Conservation (phyloP, 2,797 vertebrate genomes). For the Channa striata region DNA sequence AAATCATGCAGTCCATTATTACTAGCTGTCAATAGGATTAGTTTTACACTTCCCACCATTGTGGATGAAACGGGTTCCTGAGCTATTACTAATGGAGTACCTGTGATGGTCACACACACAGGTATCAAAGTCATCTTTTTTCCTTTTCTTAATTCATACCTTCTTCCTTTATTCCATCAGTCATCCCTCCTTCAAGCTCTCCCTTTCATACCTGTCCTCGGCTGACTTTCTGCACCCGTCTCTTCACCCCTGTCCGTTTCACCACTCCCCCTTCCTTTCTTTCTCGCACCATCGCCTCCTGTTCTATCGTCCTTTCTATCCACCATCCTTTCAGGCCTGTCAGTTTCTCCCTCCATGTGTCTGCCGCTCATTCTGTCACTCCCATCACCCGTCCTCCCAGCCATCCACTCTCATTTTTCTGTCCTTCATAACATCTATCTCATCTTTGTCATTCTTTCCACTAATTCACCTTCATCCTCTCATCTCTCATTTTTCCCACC, state of each 20-base stretch:
- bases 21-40: conserved; percentile 13
- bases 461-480: conserved; percentile 48
- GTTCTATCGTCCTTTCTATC: conserved; percentile 13
- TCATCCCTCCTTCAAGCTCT: conserved; percentile 36
- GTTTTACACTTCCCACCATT: conserved; percentile 22
- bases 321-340: conserved; percentile 45
- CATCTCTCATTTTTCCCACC: neutral
- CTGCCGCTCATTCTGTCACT: conserved; percentile 31
- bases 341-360: conserved; percentile 40
- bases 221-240: conserved; percentile 33
- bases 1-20: neutral
- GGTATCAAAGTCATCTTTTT: conserved; percentile 35
- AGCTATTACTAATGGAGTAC: conserved; percentile 46
- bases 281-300: conserved; percentile 31
- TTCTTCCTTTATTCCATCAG: conserved; percentile 18
- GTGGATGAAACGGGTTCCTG: conserved; percentile 31
- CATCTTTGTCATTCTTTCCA: conserved; percentile 42
- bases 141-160: conserved; percentile 12
- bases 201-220: conserved; percentile 52
- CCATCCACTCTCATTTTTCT: conserved; percentile 24
- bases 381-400: conserved; percentile 23
- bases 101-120: conserved; percentile 13
- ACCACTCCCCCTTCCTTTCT: neutral
- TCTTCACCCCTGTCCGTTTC: conserved; percentile 30
- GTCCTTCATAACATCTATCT: conserved; percentile 26